These are phyloP conservation scores for Dreissena rostriformis DNA, from an alignment of 1,140 invertebrate genomes.

Conservation along the genomic window DNA sequence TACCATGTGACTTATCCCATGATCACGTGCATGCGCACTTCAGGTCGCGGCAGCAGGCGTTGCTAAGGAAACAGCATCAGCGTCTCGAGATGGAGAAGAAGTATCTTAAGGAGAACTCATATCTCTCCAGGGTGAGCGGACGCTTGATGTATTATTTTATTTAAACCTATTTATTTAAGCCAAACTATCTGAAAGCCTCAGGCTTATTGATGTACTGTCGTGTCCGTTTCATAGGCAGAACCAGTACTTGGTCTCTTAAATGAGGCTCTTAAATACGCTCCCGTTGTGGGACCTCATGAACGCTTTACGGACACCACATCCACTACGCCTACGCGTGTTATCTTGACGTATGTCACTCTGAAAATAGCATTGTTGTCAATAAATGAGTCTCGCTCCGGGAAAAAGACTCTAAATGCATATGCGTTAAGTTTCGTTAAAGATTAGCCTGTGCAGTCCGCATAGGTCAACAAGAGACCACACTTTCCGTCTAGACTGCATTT, in stretches of 20 bases:
- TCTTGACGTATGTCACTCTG: neutral
- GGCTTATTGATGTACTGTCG: too few relatives aligned
- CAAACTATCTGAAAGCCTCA: too few relatives aligned
- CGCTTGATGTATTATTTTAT: too few relatives aligned
- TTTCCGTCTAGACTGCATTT: too few relatives aligned
- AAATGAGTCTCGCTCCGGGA: neutral
- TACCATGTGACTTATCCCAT: neutral
- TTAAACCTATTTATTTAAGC: too few relatives aligned
- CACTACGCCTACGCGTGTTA: neutral
- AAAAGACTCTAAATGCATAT: neutral
- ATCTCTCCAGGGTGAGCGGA: conserved; percentile 14
- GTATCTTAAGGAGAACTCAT: conserved; percentile 24
- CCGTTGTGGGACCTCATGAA: too few relatives aligned
- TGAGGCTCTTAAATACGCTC: too few relatives aligned
- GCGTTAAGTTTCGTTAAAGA: neutral
- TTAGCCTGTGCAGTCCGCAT: neutral
- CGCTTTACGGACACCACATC: neutral
- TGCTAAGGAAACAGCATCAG: conserved; percentile 35
- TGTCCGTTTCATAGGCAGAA: too few relatives aligned
- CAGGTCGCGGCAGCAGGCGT: conserved; percentile 16
- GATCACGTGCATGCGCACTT: neutral
- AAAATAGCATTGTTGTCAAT: too few relatives aligned
- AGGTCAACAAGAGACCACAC: too few relatives aligned
- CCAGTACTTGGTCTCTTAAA: too few relatives aligned
- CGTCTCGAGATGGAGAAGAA: conserved; percentile 39